Evolutionary conservation across 2,888 invertebrate species (phyloP).

Genomic region (Tribolium freemani): DNA sequence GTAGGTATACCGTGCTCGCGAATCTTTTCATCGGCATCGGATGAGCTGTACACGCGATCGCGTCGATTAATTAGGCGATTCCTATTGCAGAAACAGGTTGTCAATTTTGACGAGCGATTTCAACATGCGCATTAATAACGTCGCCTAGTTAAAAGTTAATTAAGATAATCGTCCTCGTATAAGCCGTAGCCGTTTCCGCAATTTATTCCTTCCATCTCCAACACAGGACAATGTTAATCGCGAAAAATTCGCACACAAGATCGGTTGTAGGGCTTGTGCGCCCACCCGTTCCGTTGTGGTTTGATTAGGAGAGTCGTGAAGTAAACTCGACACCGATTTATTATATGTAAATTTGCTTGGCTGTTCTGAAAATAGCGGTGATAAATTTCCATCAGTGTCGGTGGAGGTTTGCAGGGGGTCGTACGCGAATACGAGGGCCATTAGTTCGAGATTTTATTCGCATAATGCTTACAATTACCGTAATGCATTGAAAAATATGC

Average conservation of each 20-base stretch:
- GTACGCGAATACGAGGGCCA: conserved; percentile 52
- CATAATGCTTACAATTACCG: conserved; percentile 24
- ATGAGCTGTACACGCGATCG: conserved; percentile 31
- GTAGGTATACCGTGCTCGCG: not conserved
- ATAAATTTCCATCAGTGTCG: conserved; percentile 65
- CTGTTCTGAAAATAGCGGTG: conserved; percentile 57
- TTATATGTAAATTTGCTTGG: conserved; percentile 61
- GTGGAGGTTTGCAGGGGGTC: conserved; percentile 60
- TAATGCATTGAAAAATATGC: conserved; percentile 21
- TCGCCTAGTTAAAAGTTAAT: conserved; percentile 46
- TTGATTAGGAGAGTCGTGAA: conserved; percentile 18
- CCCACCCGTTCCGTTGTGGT: conserved; percentile 12
- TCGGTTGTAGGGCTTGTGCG: not conserved
- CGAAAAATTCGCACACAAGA: not conserved
- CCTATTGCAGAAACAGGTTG: conserved; percentile 42
- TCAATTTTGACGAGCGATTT: conserved; percentile 42
- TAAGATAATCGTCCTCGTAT: conserved; percentile 32
- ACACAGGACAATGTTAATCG: too few relatives aligned
- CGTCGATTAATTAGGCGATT: conserved; percentile 43
- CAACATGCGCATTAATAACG: conserved; percentile 40
- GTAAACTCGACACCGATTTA: conserved; percentile 36
- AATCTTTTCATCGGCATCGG: conserved; percentile 7
- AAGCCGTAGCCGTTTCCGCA: not conserved
- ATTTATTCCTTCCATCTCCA: not conserved
- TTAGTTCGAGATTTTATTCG: conserved; percentile 50